Conservation (phyloP, 2,888 invertebrate genomes). For the Oegoconia quadripuncta region DNA sequence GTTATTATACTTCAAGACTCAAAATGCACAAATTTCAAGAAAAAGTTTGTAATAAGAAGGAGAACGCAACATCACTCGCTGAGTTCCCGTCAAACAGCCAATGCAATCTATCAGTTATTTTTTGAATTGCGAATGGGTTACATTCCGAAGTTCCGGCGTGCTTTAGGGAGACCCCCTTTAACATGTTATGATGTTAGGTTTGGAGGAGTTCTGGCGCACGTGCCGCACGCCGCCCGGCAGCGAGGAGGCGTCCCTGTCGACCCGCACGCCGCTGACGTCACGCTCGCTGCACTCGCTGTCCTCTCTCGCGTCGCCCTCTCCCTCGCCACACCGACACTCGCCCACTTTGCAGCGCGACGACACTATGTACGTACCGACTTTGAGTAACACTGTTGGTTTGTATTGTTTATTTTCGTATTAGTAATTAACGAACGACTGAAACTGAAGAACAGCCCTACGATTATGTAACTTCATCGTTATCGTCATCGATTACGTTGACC, state of each 20-base stretch:
- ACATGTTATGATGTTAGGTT: constrained; percentile 31
- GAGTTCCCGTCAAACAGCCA: too few species aligned
- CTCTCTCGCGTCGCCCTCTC: constrained; percentile 51
- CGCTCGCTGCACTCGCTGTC: constrained; percentile 72
- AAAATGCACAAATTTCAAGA: too few species aligned
- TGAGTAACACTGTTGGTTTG: neutral
- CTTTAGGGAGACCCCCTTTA: too few species aligned
- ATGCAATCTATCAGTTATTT: neutral
- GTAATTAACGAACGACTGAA: too few species aligned
- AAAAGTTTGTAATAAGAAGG: too few species aligned
- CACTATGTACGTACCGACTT: constrained; percentile 44
- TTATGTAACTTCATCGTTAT: too few species aligned
- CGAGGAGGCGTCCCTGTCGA: constrained; percentile 65
- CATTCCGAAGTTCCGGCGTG: neutral
- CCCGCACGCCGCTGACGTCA: constrained; percentile 67
- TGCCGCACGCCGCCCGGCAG: constrained; percentile 74
- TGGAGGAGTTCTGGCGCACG: constrained; percentile 73
- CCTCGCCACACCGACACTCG: constrained; percentile 44
- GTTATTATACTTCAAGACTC: too few species aligned
- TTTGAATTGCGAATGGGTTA: neutral
- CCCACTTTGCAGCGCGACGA: constrained; percentile 64
- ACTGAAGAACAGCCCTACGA: too few species aligned
- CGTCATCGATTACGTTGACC: too few species aligned
- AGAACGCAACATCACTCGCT: too few species aligned
- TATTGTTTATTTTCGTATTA: too few species aligned